phyloP scores from a whole-genome alignment of 2,113 vertebrate genomes.

The Setophaga petechia region DNA sequence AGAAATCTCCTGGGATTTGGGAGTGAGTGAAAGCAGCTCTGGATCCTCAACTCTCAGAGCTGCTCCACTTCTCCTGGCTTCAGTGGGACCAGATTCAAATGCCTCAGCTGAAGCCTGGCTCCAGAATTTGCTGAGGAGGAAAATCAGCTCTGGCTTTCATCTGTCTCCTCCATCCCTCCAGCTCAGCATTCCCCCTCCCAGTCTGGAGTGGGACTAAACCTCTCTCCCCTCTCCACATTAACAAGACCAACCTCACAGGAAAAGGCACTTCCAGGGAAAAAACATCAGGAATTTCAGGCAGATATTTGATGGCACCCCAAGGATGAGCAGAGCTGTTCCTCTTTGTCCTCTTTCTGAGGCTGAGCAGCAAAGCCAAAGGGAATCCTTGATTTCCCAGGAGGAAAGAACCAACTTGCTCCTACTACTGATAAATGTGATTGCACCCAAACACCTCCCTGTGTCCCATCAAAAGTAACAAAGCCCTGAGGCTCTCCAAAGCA shows the following conservation, averaged over 20 bases:
- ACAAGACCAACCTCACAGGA: not conserved
- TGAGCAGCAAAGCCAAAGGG: not conserved
- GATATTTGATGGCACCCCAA: not conserved
- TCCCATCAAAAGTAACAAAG: not conserved
- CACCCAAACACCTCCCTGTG: not conserved
- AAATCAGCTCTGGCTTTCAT: not conserved
- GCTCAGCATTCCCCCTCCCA: not conserved
- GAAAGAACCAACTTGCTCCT: not conserved
- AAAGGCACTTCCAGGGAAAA: not conserved
- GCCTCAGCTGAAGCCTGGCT: not conserved
- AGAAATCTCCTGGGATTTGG: not conserved
- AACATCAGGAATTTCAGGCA: not conserved
- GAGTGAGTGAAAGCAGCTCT: not conserved
- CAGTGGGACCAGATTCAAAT: not conserved
- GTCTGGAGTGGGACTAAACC: not conserved
- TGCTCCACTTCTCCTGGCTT: not conserved
- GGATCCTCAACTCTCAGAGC: not conserved
- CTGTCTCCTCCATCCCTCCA: not conserved
- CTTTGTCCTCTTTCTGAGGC: not conserved
- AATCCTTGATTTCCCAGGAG: not conserved
- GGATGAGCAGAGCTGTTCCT: not conserved
- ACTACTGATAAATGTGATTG: not conserved
- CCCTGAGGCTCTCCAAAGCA: not conserved
- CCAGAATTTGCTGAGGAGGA: not conserved
- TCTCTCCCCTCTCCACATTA: not conserved